phyloP scores from a whole-genome alignment of 2,113 vertebrate genomes.

The Dermatemys mawii region DNA sequence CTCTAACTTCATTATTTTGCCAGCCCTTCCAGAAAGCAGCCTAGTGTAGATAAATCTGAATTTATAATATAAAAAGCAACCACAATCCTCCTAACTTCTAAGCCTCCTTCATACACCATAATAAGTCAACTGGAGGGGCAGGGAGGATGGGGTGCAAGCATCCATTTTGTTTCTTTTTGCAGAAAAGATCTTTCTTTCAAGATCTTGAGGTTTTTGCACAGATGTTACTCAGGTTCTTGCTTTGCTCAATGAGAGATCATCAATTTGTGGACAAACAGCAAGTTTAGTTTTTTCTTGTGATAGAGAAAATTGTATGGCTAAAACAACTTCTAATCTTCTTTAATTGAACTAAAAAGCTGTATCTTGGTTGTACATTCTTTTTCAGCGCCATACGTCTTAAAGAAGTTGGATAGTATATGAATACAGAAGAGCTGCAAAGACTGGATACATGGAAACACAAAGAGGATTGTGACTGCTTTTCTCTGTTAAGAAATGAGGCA shows the following conservation, averaged over 20 bases:
- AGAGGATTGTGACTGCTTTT: constrained; percentile 47
- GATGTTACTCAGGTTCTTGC: neutral
- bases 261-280: neutral
- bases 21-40: too few relatives aligned
- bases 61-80: neutral
- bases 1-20: too few relatives aligned
- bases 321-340: neutral
- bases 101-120: neutral
- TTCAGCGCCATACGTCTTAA: constrained; percentile 92
- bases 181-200: neutral
- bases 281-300: neutral
- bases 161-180: neutral
- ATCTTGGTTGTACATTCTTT: constrained; percentile 26
- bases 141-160: neutral
- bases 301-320: neutral
- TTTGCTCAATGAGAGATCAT: neutral
- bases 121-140: neutral
- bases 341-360: neutral
- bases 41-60: neutral
- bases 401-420: constrained; percentile 98
- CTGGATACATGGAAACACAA: neutral
- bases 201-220: neutral
- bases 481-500: neutral
- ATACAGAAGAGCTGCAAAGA: neutral
- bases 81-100: neutral